Percentiles rank a stretch among this genome's conserved stretches.
Conservation (phyloP, 64 coral and sea anemone species). For the Actinia equina region DNA sequence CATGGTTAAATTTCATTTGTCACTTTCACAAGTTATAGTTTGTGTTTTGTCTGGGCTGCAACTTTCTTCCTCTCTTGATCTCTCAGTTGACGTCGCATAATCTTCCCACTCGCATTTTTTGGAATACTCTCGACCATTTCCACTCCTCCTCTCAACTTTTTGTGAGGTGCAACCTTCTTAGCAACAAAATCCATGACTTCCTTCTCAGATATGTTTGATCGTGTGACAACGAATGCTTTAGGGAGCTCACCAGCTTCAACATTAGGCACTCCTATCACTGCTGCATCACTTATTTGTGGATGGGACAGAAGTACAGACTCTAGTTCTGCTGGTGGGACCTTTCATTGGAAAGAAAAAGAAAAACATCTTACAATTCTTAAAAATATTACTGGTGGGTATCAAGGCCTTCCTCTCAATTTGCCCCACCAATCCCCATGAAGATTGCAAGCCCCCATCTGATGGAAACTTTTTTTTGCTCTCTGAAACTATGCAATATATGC, state of each 20-base stretch:
- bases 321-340: slow-evolving; percentile 85
- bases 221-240: slow-evolving; percentile 70
- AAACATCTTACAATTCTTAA: neutral
- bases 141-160: slow-evolving; percentile 70
- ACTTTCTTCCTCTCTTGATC: slow-evolving; percentile 10
- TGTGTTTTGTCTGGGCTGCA: neutral
- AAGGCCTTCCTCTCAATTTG: too few relatives aligned
- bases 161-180: slow-evolving; percentile 63
- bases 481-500: too few relatives aligned
- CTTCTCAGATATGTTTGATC: slow-evolving; percentile 27
- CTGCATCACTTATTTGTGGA: slow-evolving; percentile 74
- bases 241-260: slow-evolving; percentile 67
- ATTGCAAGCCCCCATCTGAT: too few relatives aligned
- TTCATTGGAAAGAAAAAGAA: neutral
- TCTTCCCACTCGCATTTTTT: slow-evolving; percentile 69
- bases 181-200: slow-evolving; percentile 55
- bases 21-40: neutral
- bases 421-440: too few relatives aligned
- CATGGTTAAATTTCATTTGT: too few relatives aligned
- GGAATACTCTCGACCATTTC: slow-evolving; percentile 71
- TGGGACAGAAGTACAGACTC: slow-evolving; percentile 71
- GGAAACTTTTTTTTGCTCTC: too few relatives aligned
- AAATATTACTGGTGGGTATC: too few relatives aligned
- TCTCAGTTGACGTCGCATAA: slow-evolving; percentile 42
- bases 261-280: slow-evolving; percentile 80